phyloP scores from a whole-genome alignment of 1,140 invertebrate species.

The Bathynomus jamesi region DNA sequence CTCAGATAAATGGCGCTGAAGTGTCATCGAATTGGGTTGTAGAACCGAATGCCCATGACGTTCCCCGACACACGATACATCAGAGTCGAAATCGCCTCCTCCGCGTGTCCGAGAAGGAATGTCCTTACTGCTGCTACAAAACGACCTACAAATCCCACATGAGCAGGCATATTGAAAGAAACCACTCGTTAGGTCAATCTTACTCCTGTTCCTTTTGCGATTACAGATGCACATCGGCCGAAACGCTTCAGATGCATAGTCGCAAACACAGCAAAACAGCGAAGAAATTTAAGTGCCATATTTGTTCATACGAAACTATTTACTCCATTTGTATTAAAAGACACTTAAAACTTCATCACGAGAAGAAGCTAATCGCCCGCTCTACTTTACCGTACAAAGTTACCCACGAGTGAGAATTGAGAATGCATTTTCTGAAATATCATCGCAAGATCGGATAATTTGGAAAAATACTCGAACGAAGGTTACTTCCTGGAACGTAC shows the following conservation, averaged over 20 bases:
- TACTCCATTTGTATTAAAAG: slow-evolving; percentile 14
- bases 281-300: slow-evolving; percentile 16
- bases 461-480: no score
- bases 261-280: neutral
- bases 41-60: no score
- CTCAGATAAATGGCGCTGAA: no score
- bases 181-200: neutral
- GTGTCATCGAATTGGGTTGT: no score
- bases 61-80: no score
- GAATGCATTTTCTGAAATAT: no score
- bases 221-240: neutral
- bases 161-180: neutral
- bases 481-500: no score
- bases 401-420: no score
- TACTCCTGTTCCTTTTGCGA: neutral
- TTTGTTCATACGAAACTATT: slow-evolving; percentile 17
- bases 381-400: no score
- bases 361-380: slow-evolving; percentile 39
- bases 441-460: no score
- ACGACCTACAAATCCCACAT: neutral
- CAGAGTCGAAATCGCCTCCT: no score
- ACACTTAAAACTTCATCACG: slow-evolving; percentile 23
- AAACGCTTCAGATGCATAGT: neutral
- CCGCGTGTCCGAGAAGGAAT: no score
- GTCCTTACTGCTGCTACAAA: neutral